Evolutionary conservation across 2,888 invertebrate genomes (phyloP), one percentile per base, ranked within the genome.

Genomic region (Labia minor): DNA sequence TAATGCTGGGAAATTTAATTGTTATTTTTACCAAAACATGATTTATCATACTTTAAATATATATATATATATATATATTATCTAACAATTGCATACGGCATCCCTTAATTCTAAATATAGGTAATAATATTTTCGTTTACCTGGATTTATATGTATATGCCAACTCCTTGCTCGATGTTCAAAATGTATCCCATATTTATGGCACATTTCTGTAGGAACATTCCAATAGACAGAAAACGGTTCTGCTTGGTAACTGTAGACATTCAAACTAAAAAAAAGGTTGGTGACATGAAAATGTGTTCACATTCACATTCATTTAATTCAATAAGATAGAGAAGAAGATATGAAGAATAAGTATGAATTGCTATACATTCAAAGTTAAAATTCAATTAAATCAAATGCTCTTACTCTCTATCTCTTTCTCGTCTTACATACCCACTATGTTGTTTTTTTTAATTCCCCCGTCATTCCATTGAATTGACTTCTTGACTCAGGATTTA

Each of bases 151-250:
- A 8, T 49, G 49, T 10, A 49, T 4, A 49, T 49, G 49, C 49
- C 49, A 49, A 3, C 49, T 49, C 71, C 49, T 4, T 3, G 49
- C 49, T 11, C 2, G 3, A 49, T 49, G 49, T 16, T 49, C 77
- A 74, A 90, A 88, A 19, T 78, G 76, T 19, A 88, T 76, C 19
- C 83, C 83, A 72, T 85, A 84, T 0, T 83, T 81, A 61, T 79
- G 81, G 74, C 90, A 90, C 78, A 87, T 86, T 74, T 85, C 86
- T 0, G 88, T 86, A 0, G 90, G 90, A 0, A 87, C 85, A 76
- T 90, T 90, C 90, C 90, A 90, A 74, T 85, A 87, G 0, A 87
- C 81, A 26, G 79, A 77, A 72, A 86, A 83, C 18, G 18, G 11
- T 21, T 37, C 37, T 1, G 37, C 20, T 10, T 37, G 66, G 18